A percentile compares a stretch with the other conserved stretches of the same genome.
Conservation (phyloP, 2,888 invertebrate genomes). For the Nasonovia ribisnigri region DNA sequence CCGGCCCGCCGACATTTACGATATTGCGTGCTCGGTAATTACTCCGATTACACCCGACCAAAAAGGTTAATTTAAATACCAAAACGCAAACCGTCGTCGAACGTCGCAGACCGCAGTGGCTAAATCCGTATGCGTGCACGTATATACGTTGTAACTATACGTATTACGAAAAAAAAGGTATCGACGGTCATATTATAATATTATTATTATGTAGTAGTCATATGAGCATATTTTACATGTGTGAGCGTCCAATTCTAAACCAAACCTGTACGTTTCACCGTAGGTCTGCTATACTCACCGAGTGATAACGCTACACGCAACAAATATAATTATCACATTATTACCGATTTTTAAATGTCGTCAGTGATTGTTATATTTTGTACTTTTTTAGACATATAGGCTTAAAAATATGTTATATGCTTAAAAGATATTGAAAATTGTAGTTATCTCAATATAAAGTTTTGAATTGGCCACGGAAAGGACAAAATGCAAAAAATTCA, state of each 20-base stretch:
- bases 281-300: not conserved
- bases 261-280: not conserved
- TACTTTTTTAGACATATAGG: not conserved
- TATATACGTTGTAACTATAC: not conserved
- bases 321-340: not conserved
- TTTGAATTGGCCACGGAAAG: not conserved
- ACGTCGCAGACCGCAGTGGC: not conserved
- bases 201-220: not conserved
- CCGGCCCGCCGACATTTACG: slow-evolving; percentile 53
- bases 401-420: not conserved
- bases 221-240: not conserved
- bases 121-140: not conserved
- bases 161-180: not conserved
- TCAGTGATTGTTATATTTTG: not conserved
- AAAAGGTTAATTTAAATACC: slow-evolving; percentile 64
- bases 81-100: not conserved
- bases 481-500: not conserved
- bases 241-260: not conserved
- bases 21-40: slow-evolving; percentile 29
- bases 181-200: not conserved
- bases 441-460: not conserved
- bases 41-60: slow-evolving; percentile 50
- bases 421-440: not conserved
- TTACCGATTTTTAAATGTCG: not conserved
- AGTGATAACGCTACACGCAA: not conserved